Evolutionary conservation across 2,888 invertebrate genomes (phyloP), one percentile per base, ranked within the genome.

Genomic region (Mystacides longicornis): DNA sequence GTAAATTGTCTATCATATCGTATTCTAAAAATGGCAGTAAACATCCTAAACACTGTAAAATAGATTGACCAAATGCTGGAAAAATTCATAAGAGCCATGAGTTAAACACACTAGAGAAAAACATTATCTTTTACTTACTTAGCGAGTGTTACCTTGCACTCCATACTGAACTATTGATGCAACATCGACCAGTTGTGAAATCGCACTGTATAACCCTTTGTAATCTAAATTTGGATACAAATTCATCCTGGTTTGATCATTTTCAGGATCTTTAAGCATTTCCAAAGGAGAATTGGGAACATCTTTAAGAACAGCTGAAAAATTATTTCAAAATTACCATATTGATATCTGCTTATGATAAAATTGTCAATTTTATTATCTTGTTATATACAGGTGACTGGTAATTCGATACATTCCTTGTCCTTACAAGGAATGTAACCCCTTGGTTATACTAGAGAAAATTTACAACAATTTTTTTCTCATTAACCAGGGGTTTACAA

Each of bases 201-300:
- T 81, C 19, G 94, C 93, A 70, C 92, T 91, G 71, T 93, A 97
- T 47, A 99, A 80, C 51, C 94, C 95, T 69, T 93, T 93, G 74
- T 98, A 99, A 75, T 98, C 97, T 64, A 99, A 80, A 74, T 90
- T 96, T 7, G 98, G 98, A 73, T 94, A 98, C 50, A 97, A 81
- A 22, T 88, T 85, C 84, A 95, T 89, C 54, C 98, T 81, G 51
- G 85, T 83, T 1, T 82, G 78, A 72, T 97, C 96, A 71, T 89
- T 86, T 67, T 90, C 88, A 21, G 93, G 86, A 62, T 87, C 86
- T 61, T 90, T 87, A 63, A 95, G 85, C 82, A 94, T 89, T 70
- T 94, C 93, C 62, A 93, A 79, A 2, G 96, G 94, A 14, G 93
- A 92, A 64, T 87, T 88, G 19, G 93, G 91, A 52, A 97, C 95